Evolutionary conservation across 92 coral and sea anemone species (phyloP), one percentile per base, ranked within the genome.

Genomic region (Micromussa lordhowensis): DNA sequence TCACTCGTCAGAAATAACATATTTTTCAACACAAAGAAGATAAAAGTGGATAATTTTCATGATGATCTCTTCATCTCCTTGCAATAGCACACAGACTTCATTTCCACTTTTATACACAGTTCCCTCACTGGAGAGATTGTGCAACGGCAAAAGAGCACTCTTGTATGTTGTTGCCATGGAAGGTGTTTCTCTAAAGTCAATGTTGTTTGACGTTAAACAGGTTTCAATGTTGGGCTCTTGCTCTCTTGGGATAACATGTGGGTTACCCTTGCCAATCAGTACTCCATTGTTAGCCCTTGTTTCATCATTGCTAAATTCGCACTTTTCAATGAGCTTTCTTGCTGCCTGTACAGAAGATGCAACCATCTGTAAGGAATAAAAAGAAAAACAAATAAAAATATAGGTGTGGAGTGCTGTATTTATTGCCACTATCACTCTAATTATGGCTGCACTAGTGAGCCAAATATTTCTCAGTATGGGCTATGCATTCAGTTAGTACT

Each of bases 261-360:
- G 64, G 57, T 68, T 34, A 24, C 92, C 89, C 74, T 68, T 89
- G 48, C 92, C 92, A 77, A 89, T 77, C 74, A 89, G 83, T 66
- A 89, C 82, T 29, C 92, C 92, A 82, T 64, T 61, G 54, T 78
- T 77, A 22, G 70, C 85, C 82, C 91, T 88, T 81, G 91, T 88
- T 24, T 35, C 85, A 82, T 88, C 55, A 7, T 59, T 82, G 24
- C 32, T 44, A 64, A 64, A 82, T 83, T 89, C 87, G 78, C 92
- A 78, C 71, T 54, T 28, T 83, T 61, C 57, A 28, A 77, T 89
- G 68, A 89, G 92, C 24, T 78, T 63, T 49, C 75, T 85, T 89
- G 89, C 92, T 30, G 92, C 92, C 58, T 84, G 75, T 34, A 89
- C 38, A 76, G 92, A 83, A 36, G 92, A 58, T 22, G 92, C 92